Evolutionary conservation across 2,797 vertebrate genomes (phyloP).

Genomic region (Poecilia wingei): DNA sequence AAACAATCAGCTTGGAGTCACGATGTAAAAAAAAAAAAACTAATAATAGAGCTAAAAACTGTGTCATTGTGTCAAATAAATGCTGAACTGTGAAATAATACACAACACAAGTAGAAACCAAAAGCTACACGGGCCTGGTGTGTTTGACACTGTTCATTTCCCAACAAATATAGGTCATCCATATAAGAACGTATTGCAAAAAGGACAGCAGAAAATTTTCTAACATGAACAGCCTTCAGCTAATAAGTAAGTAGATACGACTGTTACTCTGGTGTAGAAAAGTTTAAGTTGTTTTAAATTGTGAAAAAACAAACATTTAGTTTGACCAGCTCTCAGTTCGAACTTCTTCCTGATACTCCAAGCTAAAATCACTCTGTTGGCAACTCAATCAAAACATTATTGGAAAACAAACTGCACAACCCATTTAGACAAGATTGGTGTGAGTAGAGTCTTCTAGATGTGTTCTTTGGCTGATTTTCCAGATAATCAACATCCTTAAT

Average conservation of each 20-base stretch:
- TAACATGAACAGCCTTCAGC: background rate
- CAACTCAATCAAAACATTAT: background rate
- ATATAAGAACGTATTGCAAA: background rate
- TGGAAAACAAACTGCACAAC: background rate
- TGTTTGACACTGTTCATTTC: background rate
- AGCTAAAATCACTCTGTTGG: background rate
- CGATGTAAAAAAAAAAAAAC: background rate
- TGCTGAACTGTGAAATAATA: background rate
- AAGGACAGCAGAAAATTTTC: background rate
- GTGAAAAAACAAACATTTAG: background rate
- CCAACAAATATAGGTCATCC: background rate
- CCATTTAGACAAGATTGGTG: background rate
- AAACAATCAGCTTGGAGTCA: background rate
- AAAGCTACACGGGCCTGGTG: background rate
- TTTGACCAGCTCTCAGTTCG: background rate
- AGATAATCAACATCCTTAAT: conserved; percentile 3
- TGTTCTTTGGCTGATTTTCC: background rate
- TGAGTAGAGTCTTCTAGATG: background rate
- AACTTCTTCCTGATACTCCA: background rate
- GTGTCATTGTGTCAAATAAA: background rate
- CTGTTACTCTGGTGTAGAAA: background rate
- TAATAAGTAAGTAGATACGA: background rate
- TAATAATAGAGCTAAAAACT: background rate
- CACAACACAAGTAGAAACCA: background rate
- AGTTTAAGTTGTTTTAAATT: background rate